These are phyloP conservation scores for Thymelicus lineola DNA, from an alignment of 2,888 invertebrate genomes.

Conservation along the genomic window DNA sequence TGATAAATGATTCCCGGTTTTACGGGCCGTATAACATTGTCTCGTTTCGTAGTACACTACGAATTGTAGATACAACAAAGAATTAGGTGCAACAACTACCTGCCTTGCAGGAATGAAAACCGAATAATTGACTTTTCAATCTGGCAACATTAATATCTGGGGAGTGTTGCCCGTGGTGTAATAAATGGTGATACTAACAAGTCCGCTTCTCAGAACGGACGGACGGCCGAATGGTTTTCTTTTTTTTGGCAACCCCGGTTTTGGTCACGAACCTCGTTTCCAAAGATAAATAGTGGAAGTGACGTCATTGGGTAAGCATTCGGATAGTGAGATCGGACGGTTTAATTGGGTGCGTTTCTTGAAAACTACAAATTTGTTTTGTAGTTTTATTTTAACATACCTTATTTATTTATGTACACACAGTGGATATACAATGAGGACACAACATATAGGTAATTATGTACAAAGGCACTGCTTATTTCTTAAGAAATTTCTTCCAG, in stretches of 20 bases:
- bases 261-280: slow-evolving; percentile 71
- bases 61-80: not conserved
- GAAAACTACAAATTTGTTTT: not conserved
- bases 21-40: no score
- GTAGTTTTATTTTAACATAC: no score
- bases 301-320: slow-evolving; percentile 61
- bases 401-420: no score
- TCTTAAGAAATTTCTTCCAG: no score
- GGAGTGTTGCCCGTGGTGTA: slow-evolving; percentile 68
- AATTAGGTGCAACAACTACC: not conserved
- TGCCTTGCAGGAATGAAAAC: slow-evolving; percentile 19
- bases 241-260: slow-evolving; percentile 55
- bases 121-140: slow-evolving; percentile 62
- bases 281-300: slow-evolving; percentile 72
- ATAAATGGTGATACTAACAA: slow-evolving; percentile 79
- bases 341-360: slow-evolving; percentile 21
- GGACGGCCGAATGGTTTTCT: slow-evolving; percentile 51
- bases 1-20: no score
- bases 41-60: no score
- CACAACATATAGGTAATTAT: no score
- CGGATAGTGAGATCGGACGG: slow-evolving; percentile 7
- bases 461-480: no score
- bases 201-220: slow-evolving; percentile 73
- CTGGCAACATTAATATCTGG: slow-evolving; percentile 50
- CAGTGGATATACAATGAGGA: no score